Evolutionary conservation across 1,140 invertebrate species (phyloP).

Genomic region (Venustaconcha ellipsiformis): DNA sequence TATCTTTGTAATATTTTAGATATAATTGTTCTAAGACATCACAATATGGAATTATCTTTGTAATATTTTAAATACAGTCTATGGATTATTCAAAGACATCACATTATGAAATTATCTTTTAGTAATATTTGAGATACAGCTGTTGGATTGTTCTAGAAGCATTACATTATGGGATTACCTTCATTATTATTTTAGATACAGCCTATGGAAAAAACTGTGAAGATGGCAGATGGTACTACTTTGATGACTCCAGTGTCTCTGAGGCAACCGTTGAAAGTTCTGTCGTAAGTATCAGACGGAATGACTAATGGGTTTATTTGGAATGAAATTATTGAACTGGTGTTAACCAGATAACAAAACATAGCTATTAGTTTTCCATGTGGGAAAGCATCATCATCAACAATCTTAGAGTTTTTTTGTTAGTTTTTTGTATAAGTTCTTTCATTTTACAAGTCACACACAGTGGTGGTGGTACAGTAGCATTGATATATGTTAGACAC

Average conservation of each 20-base stretch:
- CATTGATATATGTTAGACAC: too few species aligned
- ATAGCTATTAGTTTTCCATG: not conserved
- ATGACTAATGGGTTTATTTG: not conserved
- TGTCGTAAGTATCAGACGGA: slow-evolving; percentile 51
- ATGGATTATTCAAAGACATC: too few species aligned
- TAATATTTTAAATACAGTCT: too few species aligned
- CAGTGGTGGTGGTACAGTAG: too few species aligned
- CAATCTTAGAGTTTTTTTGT: not conserved
- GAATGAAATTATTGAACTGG: not conserved
- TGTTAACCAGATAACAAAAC: not conserved
- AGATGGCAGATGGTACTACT: slow-evolving; percentile 73
- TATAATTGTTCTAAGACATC: too few species aligned
- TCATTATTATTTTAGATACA: slow-evolving; percentile 66
- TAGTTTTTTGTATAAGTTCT: not conserved
- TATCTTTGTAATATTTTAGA: too few species aligned
- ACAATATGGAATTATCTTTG: too few species aligned
- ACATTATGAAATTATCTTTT: not conserved
- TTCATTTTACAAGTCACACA: too few species aligned
- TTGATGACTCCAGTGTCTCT: slow-evolving; percentile 74
- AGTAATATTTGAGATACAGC: not conserved
- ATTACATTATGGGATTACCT: not conserved
- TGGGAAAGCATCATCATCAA: not conserved
- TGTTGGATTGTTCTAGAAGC: not conserved
- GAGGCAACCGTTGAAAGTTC: slow-evolving; percentile 55
- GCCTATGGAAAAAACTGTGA: slow-evolving; percentile 72